Percentiles rank a stretch among this genome's conserved stretches.
phyloP scores from a whole-genome alignment of 1,140 invertebrate genomes.

The Lepidurus arcticus region DNA sequence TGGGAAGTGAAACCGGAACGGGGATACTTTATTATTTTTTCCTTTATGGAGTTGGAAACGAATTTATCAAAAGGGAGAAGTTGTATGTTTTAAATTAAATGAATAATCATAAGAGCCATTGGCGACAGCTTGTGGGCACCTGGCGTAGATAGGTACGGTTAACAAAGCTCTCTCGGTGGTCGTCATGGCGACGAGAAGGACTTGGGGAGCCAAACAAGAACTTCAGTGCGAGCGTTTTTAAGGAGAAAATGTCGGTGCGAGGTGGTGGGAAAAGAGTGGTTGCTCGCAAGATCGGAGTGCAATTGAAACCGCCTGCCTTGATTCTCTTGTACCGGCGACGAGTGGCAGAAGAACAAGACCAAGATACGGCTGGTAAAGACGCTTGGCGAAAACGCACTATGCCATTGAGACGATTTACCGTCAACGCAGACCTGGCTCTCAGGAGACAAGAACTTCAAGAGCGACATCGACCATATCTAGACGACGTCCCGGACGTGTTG shows the following conservation, averaged over 20 bases:
- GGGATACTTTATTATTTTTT: background rate
- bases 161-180: background rate
- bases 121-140: background rate
- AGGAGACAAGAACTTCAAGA: conserved; percentile 12
- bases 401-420: conserved; percentile 13
- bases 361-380: background rate
- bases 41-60: background rate
- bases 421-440: background rate
- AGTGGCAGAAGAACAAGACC: background rate
- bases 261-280: background rate
- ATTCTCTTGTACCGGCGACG: background rate
- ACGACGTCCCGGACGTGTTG: background rate
- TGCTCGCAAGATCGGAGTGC: background rate
- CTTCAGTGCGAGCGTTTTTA: background rate
- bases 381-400: conserved; percentile 9
- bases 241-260: background rate
- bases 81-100: background rate
- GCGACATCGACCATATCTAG: background rate
- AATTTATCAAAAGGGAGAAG: background rate
- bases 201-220: background rate
- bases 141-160: background rate
- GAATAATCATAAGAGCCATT: background rate
- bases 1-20: conserved; percentile 2
- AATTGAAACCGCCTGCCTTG: conserved; percentile 6
- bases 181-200: background rate